These are phyloP conservation scores for Orthonevra nobilis DNA, from an alignment of 2,888 invertebrate species.

Conservation along the genomic window DNA sequence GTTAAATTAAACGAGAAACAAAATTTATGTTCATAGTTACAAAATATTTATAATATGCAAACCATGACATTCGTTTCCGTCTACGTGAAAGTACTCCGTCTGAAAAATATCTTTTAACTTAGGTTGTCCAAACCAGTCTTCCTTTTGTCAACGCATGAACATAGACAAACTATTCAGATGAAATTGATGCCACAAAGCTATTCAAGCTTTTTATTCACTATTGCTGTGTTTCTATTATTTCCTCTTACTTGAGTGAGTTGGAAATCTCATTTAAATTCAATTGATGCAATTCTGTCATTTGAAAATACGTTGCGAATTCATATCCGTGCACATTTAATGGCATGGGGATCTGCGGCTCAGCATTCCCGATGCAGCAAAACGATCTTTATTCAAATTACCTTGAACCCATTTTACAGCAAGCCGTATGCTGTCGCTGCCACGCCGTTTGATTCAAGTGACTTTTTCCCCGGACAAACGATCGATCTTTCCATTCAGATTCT, in stretches of 20 bases:
- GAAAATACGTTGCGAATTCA: constrained; percentile 39
- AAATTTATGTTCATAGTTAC: no score
- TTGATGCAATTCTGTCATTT: constrained; percentile 69
- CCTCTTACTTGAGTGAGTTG: not conserved
- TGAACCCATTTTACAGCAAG: constrained; percentile 36
- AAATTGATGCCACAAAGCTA: no score
- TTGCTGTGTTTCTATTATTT: not conserved
- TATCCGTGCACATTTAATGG: constrained; percentile 1
- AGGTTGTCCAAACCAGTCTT: no score
- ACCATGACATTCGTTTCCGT: no score
- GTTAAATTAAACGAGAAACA: no score
- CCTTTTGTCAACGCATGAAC: no score
- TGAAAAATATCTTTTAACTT: no score
- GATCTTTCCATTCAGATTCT: constrained; percentile 59
- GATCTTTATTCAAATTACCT: constrained; percentile 56
- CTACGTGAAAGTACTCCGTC: no score
- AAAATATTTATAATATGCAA: no score
- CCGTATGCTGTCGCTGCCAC: not conserved
- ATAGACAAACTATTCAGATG: no score
- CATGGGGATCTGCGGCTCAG: constrained; percentile 14
- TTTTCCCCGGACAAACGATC: constrained; percentile 49
- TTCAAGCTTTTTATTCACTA: not conserved
- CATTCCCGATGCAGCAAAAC: constrained; percentile 16
- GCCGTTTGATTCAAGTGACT: constrained; percentile 31
- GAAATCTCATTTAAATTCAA: constrained; percentile 65